Evolutionary conservation across 2,797 vertebrate species (phyloP).

Genomic region (Artibeus lituratus): DNA sequence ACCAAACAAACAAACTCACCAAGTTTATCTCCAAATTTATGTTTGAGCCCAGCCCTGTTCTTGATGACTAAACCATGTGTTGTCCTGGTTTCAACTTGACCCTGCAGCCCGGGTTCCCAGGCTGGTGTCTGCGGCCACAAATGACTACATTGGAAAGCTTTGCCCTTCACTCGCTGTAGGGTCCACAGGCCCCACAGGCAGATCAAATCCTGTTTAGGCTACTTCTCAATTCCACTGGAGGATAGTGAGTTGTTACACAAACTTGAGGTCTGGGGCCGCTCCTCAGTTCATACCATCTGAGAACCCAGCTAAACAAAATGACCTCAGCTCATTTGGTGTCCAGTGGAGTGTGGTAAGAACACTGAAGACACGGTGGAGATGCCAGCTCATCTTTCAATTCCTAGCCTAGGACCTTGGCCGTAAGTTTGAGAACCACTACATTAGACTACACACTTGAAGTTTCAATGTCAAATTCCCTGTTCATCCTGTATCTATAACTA

Average conservation of each 20-base stretch:
- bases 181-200: neutral
- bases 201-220: neutral
- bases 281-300: too few relatives aligned
- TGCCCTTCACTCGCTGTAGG: neutral
- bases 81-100: neutral
- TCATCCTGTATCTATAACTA: neutral
- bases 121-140: neutral
- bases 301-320: neutral
- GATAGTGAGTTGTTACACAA: neutral
- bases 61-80: neutral
- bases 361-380: fast-evolving
- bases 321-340: neutral
- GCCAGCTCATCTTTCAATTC: fast-evolving
- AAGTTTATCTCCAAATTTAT: conserved; percentile 37
- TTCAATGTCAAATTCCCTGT: neutral
- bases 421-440: neutral
- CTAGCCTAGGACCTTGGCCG: neutral
- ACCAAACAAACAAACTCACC: conserved; percentile 46
- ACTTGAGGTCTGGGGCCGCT: too few relatives aligned
- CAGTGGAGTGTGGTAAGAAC: neutral
- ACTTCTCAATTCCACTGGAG: neutral
- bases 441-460: neutral
- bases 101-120: neutral
- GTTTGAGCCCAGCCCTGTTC: neutral
- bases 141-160: neutral